Percentiles rank a stretch among this genome's conserved stretches.
phyloP scores from a whole-genome alignment of 2,113 vertebrate genomes.

The Leptobrachium ailaonicum region DNA sequence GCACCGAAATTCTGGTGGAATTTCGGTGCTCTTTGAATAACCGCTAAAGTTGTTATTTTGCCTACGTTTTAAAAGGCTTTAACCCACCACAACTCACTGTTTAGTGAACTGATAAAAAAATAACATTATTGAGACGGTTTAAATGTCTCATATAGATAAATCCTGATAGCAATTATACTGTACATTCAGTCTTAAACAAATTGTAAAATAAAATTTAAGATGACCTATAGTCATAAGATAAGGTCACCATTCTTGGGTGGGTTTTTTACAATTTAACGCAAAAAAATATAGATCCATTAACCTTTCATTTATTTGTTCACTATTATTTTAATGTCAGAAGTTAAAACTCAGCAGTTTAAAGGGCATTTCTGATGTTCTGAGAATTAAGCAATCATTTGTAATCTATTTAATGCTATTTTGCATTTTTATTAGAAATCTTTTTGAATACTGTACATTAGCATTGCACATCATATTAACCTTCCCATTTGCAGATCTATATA shows the following conservation, averaged over 20 bases:
- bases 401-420: conserved; percentile 26
- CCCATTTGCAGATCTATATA: too few species aligned
- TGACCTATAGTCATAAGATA: conserved; percentile 12
- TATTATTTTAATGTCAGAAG: conserved; percentile 15
- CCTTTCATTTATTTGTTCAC: conserved; percentile 47
- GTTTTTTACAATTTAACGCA: conserved; percentile 28
- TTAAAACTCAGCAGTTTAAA: conserved; percentile 41
- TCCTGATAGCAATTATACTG: conserved; percentile 33
- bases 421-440: conserved; percentile 4
- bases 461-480: too few species aligned
- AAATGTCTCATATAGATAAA: background rate
- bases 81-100: too few species aligned
- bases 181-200: background rate
- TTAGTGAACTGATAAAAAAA: background rate
- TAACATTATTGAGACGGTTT: background rate
- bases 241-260: conserved; percentile 29
- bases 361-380: conserved; percentile 28
- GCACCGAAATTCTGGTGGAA: too few species aligned
- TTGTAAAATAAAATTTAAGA: conserved; percentile 3
- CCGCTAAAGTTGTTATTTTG: too few species aligned
- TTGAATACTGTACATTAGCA: background rate
- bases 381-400: conserved; percentile 36
- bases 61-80: too few species aligned
- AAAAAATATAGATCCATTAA: conserved; percentile 45
- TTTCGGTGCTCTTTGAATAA: too few species aligned